A percentile compares a stretch with the other conserved stretches of the same genome.
Conservation (phyloP, 2,113 vertebrate species). For the Mobula birostris region DNA sequence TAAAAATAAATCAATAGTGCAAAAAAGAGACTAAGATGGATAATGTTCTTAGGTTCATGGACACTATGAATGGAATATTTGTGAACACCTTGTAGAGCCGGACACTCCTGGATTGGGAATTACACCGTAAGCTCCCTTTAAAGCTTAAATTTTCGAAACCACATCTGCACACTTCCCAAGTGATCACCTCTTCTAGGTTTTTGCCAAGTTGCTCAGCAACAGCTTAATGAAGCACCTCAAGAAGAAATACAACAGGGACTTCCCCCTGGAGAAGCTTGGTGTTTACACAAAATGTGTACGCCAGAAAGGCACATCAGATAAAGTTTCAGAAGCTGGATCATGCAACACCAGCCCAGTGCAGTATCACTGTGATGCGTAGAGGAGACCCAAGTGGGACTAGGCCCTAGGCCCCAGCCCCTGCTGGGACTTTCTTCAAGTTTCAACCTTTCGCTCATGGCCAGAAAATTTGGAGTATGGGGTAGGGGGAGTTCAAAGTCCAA, state of each 20-base stretch:
- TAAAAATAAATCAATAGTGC: no score
- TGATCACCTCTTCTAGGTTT: neutral
- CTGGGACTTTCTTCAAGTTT: no score
- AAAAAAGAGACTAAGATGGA: no score
- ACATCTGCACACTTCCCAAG: neutral
- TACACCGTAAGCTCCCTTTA: neutral
- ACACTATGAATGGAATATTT: neutral
- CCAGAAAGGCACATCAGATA: neutral
- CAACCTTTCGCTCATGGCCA: no score
- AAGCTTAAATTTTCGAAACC: neutral
- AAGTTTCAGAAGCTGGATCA: neutral
- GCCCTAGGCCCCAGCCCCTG: no score
- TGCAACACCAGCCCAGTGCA: no score
- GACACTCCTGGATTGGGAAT: neutral
- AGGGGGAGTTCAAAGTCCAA: no score
- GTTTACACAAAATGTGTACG: neutral
- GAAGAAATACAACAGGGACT: neutral
- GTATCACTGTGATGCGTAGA: no score
- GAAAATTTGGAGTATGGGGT: no score
- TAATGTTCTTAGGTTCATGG: no score
- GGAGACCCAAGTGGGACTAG: neutral
- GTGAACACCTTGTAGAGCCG: neutral
- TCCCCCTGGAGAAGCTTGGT: neutral
- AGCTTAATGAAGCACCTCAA: neutral
- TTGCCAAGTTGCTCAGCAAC: neutral